Percentiles rank a stretch among this genome's conserved stretches.
Evolutionary conservation across 2,113 vertebrate genomes (phyloP).

Genomic region (Strix aluco): DNA sequence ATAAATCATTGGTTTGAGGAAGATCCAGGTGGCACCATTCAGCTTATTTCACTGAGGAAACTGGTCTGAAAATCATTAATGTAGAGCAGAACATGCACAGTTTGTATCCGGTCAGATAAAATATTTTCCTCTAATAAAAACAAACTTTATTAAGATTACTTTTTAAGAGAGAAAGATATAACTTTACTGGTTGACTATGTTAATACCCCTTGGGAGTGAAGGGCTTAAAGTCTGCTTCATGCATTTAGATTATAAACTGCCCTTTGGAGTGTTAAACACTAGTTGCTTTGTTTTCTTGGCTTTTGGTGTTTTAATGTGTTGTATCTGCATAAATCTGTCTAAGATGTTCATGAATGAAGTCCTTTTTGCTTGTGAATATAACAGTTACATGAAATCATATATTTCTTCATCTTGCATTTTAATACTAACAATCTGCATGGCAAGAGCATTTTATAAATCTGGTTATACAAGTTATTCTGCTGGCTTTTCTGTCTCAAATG

Average conservation of each 20-base stretch:
- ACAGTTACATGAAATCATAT: neutral
- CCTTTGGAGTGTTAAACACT: neutral
- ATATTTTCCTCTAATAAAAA: neutral
- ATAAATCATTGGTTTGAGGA: neutral
- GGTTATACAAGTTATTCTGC: constrained; percentile 5
- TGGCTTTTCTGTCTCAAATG: constrained; percentile 63
- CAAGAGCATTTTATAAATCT: constrained; percentile 24
- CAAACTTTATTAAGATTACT: neutral
- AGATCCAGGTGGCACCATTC: neutral
- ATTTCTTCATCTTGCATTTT: neutral
- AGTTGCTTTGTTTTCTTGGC: neutral
- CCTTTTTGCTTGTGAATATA: neutral
- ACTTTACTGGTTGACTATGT: neutral
- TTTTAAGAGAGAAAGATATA: neutral
- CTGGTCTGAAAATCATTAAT: neutral
- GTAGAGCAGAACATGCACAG: neutral
- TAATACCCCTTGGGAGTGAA: neutral
- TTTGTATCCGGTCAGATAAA: neutral
- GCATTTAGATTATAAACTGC: neutral
- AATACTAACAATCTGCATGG: neutral
- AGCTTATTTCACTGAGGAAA: neutral
- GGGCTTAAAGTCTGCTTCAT: neutral
- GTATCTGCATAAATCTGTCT: neutral
- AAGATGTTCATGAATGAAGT: neutral
- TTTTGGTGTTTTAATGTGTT: neutral